Base-by-base conservation (phyloP, 2,888 invertebrate genomes). In the Prenolepis imparis region DNA sequence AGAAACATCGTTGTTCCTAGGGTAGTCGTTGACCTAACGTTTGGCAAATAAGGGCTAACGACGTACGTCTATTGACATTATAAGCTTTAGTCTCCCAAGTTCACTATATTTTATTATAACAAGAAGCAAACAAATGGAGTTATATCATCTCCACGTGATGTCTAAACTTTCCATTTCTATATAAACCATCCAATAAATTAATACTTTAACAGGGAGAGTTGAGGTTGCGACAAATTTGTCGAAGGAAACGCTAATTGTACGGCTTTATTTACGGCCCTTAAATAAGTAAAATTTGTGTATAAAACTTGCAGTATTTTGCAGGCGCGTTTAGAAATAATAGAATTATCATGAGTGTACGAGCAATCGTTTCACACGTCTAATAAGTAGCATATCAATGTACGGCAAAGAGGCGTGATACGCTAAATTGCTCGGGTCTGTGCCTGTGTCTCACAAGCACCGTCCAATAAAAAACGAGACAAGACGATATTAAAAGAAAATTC, bases 321-420 rank as follows among this genome's bases (percentile, higher is more conserved):
- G 24, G 24, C 4, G 67, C 21, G 41, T 88, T 70, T 86, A 59
- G 75, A 82, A n/a, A 15, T 82, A 83, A 80, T 68, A 63, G 55
- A 82, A 70, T 87, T 78, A 84, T 82, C 80, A 84, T 84, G 24
- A 80, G 12, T 61, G 59, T 70, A 78, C 44, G 59, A 80, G 70
- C 59, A 36, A 70, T 78, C 44, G 44, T 67, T 28, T 86, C 74
- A 85, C 87, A 87, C 72, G 86, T 88, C 86, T 87, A 91, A 90
- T 28, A 28, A 28, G 91, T 91, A 91, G 91, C 91, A 91, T 91
- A 90, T 90, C 89, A 91, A 86, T 85, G 59, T 86, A 83, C 66
- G 84, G 75, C 75, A 83, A 85, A 66, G 81, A 84, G 78, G 85
- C 84, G 84, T 83, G 57, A 70, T 74, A 66, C 64, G 75, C 74